Conservation (phyloP, 1,140 invertebrate genomes). For the Pogonomyrmex barbatus region DNA sequence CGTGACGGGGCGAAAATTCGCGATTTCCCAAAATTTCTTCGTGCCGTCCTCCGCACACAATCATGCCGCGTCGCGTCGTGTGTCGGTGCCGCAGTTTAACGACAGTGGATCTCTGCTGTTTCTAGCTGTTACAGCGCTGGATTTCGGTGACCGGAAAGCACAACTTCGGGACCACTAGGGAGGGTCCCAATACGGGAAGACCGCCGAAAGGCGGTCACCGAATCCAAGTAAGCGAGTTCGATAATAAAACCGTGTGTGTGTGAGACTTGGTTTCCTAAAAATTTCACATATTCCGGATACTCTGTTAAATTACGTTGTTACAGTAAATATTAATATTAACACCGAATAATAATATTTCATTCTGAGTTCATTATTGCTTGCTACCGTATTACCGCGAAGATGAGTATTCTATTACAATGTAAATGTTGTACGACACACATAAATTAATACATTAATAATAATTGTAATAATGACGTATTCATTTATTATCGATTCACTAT, state of each 20-base stretch:
- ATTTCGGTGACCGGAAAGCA: constrained; percentile 77
- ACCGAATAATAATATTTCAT: not conserved
- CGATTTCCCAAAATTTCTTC: constrained; percentile 61
- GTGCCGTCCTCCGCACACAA: not conserved
- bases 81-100: constrained; percentile 57
- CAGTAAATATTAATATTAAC: constrained; percentile 6
- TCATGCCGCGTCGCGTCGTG: constrained; percentile 40
- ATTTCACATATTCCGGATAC: not conserved
- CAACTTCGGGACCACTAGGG: constrained; percentile 80
- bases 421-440: not conserved
- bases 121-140: constrained; percentile 83
- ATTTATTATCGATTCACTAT: constrained; percentile 3
- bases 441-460: not conserved
- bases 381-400: not conserved
- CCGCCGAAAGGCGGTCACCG: constrained; percentile 81
- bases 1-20: not conserved
- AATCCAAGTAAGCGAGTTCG: constrained; percentile 73
- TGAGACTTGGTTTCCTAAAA: not conserved
- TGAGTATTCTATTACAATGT: not conserved
- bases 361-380: not conserved
- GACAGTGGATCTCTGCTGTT: constrained; percentile 69
- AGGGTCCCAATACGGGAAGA: constrained; percentile 77
- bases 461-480: constrained; percentile 20
- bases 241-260: not conserved
- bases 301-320: not conserved